phyloP scores from a whole-genome alignment of 2,797 vertebrate genomes.

The Falco peregrinus region DNA sequence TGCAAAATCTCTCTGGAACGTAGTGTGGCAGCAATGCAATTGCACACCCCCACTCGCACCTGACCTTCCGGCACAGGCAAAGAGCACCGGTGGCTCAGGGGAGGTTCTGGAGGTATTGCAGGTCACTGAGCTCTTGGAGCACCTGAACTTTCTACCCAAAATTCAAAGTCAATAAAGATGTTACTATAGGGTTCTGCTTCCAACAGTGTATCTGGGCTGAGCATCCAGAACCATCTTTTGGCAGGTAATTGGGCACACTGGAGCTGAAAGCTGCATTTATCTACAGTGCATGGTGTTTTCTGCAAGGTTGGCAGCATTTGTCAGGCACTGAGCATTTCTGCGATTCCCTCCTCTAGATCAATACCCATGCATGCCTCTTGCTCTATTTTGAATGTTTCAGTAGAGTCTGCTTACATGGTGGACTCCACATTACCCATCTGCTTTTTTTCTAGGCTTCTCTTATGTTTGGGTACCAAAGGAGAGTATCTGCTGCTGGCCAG shows the following conservation, averaged over 20 bases:
- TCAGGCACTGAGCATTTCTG: background rate
- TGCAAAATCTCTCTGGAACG: conserved; percentile 53
- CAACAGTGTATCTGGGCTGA: background rate
- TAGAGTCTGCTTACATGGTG: background rate
- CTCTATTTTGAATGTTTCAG: background rate
- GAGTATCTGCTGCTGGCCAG: background rate
- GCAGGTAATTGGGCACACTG: background rate
- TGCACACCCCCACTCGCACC: background rate
- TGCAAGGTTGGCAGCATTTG: background rate
- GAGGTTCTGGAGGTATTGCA: background rate
- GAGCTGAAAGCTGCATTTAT: background rate
- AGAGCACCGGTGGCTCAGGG: accelerated
- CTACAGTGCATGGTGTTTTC: background rate
- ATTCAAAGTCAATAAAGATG: background rate
- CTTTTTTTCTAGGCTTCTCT: background rate
- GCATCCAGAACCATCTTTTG: background rate
- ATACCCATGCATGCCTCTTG: background rate
- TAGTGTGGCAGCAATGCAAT: background rate
- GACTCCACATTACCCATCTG: background rate
- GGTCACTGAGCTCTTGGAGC: background rate
- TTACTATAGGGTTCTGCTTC: background rate
- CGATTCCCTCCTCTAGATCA: background rate
- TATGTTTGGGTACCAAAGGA: background rate
- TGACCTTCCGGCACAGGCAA: background rate
- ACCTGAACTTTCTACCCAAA: background rate